These are phyloP conservation scores for Ochlodes sylvanus DNA, from an alignment of 2,888 invertebrate genomes.

Conservation along the genomic window DNA sequence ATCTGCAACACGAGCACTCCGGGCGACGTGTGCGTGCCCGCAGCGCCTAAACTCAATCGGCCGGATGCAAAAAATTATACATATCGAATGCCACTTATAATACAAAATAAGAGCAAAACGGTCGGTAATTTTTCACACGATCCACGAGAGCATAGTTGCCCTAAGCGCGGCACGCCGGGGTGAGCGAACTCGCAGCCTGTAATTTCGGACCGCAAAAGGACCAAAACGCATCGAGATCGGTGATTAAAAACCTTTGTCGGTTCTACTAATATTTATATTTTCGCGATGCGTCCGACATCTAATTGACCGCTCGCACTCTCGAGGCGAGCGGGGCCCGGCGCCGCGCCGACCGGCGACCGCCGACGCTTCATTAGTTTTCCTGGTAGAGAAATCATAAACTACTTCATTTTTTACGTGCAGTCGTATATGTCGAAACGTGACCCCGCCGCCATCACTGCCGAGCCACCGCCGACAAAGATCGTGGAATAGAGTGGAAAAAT, in stretches of 20 bases:
- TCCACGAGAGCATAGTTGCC: slow-evolving; percentile 79
- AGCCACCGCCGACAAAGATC: slow-evolving; percentile 60
- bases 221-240: slow-evolving; percentile 79
- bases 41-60: slow-evolving; percentile 55
- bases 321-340: slow-evolving; percentile 69
- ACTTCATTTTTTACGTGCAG: slow-evolving; percentile 68
- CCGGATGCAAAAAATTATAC: slow-evolving; percentile 76
- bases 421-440: slow-evolving; percentile 74
- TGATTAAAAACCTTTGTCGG: slow-evolving; percentile 86
- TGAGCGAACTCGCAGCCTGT: slow-evolving; percentile 82
- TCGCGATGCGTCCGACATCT: slow-evolving; percentile 83
- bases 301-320: slow-evolving; percentile 77
- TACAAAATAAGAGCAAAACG: slow-evolving; percentile 78
- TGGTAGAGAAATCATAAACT: slow-evolving; percentile 79
- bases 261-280: slow-evolving; percentile 86
- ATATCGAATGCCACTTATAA: slow-evolving; percentile 79
- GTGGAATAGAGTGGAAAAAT: slow-evolving; percentile 66
- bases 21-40: slow-evolving; percentile 50
- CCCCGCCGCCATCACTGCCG: slow-evolving; percentile 51
- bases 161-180: slow-evolving; percentile 79
- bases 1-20: slow-evolving; percentile 34
- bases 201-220: slow-evolving; percentile 85
- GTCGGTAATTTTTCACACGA: slow-evolving; percentile 83
- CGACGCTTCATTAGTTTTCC: slow-evolving; percentile 81
- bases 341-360: slow-evolving; percentile 65